phyloP scores from a whole-genome alignment of 2,888 invertebrate species.

The Acrocera orbiculus region DNA sequence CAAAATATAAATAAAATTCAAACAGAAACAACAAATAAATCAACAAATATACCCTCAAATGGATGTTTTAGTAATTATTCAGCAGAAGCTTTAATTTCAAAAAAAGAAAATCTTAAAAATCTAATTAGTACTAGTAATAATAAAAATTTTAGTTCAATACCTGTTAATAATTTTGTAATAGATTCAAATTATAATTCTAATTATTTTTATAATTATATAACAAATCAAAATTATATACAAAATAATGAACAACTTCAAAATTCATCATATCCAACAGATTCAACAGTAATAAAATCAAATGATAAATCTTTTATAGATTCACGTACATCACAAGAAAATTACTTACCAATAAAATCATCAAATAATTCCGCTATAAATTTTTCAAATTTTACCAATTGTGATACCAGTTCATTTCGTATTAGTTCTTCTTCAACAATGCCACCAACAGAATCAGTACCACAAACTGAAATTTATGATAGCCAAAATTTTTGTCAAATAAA shows the following conservation, averaged over 20 bases:
- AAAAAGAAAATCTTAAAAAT: slow-evolving; percentile 10
- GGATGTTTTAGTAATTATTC: too few species aligned
- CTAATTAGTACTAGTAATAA: slow-evolving; percentile 5
- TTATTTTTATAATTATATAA: slow-evolving; percentile 13
- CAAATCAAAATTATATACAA: slow-evolving; percentile 11
- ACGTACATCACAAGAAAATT: neutral
- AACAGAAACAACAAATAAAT: too few species aligned
- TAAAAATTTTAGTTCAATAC: slow-evolving; percentile 4
- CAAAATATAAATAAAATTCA: too few species aligned
- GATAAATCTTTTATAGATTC: slow-evolving; percentile 2
- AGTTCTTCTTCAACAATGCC: slow-evolving; percentile 3
- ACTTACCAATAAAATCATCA: neutral
- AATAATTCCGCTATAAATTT: slow-evolving; percentile 1
- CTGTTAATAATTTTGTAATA: neutral
- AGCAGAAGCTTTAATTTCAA: slow-evolving; percentile 15
- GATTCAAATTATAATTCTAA: slow-evolving; percentile 8
- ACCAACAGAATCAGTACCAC: neutral
- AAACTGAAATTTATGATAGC: neutral
- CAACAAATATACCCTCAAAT: too few species aligned
- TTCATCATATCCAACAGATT: too few species aligned
- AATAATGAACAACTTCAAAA: slow-evolving; percentile 14
- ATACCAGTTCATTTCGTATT: slow-evolving; percentile 4
- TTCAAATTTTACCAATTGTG: slow-evolving; percentile 5
- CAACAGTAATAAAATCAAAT: slow-evolving; percentile 5
- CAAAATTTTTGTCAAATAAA: neutral